These are phyloP conservation scores for Tholera decimalis DNA, from an alignment of 2,888 invertebrate genomes.

Conservation along the genomic window DNA sequence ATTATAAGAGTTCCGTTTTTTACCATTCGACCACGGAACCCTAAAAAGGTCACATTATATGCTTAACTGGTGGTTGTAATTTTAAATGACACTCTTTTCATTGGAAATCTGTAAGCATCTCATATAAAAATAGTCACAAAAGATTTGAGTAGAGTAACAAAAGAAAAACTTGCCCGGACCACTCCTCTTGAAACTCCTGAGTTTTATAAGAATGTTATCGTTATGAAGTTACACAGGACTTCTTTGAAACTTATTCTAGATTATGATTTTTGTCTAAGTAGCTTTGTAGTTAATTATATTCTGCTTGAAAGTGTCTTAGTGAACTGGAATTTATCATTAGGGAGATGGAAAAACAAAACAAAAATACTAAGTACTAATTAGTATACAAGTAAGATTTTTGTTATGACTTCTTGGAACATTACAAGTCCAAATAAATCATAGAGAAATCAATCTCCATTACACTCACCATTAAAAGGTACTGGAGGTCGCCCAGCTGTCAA, in stretches of 20 bases:
- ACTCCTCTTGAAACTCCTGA: conserved; percentile 62
- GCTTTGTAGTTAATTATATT: conserved; percentile 10
- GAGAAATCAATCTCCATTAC: no score
- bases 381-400: not conserved
- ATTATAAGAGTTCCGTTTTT: no score
- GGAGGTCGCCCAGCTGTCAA: no score
- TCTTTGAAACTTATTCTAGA: conserved; percentile 26
- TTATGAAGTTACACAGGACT: conserved; percentile 57
- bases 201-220: conserved; percentile 69
- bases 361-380: no score
- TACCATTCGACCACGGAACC: no score
- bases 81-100: conserved; percentile 43
- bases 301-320: not conserved
- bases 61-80: not conserved
- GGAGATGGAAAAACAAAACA: not conserved
- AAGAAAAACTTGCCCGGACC: conserved; percentile 65
- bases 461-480: no score
- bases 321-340: not conserved
- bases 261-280: conserved; percentile 17
- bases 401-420: no score
- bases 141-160: conserved; percentile 63
- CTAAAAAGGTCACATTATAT: no score
- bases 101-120: conserved; percentile 41
- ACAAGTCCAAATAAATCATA: no score
- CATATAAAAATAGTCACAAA: conserved; percentile 57